Evolutionary conservation across 1,140 invertebrate genomes (phyloP), one percentile per base, ranked within the genome.

Genomic region (Pogonognathellus flavescens): DNA sequence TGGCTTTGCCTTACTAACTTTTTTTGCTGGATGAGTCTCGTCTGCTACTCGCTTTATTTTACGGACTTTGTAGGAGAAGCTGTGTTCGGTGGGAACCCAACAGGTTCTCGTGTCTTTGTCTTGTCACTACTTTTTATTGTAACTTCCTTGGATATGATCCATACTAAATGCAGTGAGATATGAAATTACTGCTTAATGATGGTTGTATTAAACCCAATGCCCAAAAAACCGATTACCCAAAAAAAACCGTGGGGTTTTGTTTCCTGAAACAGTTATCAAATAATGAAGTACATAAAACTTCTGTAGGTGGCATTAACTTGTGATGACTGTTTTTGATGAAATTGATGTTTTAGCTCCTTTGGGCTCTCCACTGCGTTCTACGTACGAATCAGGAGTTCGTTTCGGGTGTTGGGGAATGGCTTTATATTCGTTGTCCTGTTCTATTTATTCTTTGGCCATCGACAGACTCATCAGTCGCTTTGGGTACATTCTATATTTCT

Each of bases 381-480:
- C 89, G 89, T 99, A 98, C 89, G 96, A 98, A 91, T 94, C 95
- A 53, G 97, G 98, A 0, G 97, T 99, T 0, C 92, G 97, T 52
- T 97, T 99, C 89, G 97, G 97, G 16, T 98, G 97, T 88, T 97
- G 96, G 94, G 97, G 97, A 60, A 99, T 99, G 97, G 95, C 97
- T 0, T 94, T 98, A 93, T 99, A 99, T 90, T 99, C 97, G 0
- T 90, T 99, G 1, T 97, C 97, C 0, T 99, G 97, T 90, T 95
- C 97, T 2, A 94, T 95, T 88, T 99, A 99, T 91, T 99, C 97
- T 0, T 92, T 96, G 50, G 90, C 95, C 49, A 98, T 99, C 57
- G 97, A 98, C 90, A 95, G 93, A 89, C 92, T 98, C 5, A 96
- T 99, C 62, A 92, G 95, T 89, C 92, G 92, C 90, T 97, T 95